Conservation (phyloP, 2,113 vertebrate genomes). For the Alethe castanea region DNA sequence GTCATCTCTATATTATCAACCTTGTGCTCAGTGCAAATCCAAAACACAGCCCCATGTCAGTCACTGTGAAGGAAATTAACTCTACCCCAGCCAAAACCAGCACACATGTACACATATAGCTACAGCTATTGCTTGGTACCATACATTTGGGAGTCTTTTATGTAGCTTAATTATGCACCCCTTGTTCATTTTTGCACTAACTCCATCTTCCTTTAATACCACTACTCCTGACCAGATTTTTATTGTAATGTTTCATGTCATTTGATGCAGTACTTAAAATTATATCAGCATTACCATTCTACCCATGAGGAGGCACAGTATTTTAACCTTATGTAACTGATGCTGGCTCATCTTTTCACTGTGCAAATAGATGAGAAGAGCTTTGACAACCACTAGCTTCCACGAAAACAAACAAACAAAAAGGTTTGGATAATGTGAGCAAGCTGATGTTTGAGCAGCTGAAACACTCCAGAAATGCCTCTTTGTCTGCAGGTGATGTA, state of each 20-base stretch:
- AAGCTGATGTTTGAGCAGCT: not conserved
- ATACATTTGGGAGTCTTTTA: not conserved
- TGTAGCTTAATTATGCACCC: not conserved
- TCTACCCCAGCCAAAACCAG: not conserved
- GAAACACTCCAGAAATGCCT: not conserved
- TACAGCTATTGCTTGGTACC: accelerated
- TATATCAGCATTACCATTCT: not conserved
- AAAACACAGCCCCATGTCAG: not conserved
- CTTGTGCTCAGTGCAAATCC: not conserved
- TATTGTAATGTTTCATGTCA: not conserved
- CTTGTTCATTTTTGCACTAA: not conserved
- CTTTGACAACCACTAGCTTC: not conserved
- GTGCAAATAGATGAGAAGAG: not conserved
- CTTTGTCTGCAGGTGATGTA: not conserved
- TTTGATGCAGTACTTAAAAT: not conserved
- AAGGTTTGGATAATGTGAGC: not conserved
- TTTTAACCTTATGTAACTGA: not conserved
- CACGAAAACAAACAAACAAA: not conserved
- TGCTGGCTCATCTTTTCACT: not conserved
- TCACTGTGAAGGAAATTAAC: not conserved
- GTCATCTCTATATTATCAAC: not conserved
- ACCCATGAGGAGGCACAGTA: not conserved
- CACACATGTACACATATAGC: not conserved
- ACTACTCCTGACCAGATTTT: not conserved
- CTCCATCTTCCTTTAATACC: not conserved